Conservation (phyloP, 2,888 invertebrate species). For the Epirrita christyi region DNA sequence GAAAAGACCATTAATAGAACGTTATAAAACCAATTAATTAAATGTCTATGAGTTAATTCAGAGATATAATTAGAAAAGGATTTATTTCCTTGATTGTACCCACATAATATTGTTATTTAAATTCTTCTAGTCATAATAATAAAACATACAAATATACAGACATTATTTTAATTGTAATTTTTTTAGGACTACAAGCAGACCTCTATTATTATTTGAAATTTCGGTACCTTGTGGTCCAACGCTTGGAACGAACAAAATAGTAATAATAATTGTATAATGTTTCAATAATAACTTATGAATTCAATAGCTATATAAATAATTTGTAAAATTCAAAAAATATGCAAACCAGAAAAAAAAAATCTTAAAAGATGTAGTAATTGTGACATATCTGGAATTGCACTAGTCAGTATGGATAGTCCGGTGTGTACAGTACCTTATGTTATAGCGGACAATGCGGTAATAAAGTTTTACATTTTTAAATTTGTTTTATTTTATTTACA, state of each 20-base stretch:
- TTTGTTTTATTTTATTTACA: neutral
- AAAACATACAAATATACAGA: neutral
- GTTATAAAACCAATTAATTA: too few relatives aligned
- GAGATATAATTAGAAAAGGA: neutral
- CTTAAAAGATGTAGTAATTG: slow-evolving; percentile 24
- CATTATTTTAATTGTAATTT: neutral
- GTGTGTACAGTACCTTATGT: slow-evolving; percentile 62
- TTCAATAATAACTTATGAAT: too few relatives aligned
- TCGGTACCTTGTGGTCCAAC: neutral
- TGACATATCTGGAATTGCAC: slow-evolving; percentile 67
- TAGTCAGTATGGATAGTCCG: slow-evolving; percentile 61
- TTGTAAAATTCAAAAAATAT: too few relatives aligned
- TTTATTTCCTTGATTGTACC: neutral
- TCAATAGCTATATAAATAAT: too few relatives aligned
- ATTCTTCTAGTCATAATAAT: slow-evolving; percentile 19
- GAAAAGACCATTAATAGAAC: neutral
- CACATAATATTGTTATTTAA: neutral
- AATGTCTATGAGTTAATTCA: too few relatives aligned
- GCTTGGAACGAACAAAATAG: neutral
- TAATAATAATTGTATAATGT: too few relatives aligned
- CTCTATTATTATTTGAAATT: too few relatives aligned
- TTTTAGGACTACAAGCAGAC: neutral
- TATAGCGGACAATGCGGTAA: slow-evolving; percentile 59
- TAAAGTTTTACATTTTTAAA: slow-evolving; percentile 76
- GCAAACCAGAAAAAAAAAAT: neutral